Evolutionary conservation across 1,140 invertebrate genomes (phyloP), one percentile per base, ranked within the genome.

Genomic region (Pachypeltis micranthus): DNA sequence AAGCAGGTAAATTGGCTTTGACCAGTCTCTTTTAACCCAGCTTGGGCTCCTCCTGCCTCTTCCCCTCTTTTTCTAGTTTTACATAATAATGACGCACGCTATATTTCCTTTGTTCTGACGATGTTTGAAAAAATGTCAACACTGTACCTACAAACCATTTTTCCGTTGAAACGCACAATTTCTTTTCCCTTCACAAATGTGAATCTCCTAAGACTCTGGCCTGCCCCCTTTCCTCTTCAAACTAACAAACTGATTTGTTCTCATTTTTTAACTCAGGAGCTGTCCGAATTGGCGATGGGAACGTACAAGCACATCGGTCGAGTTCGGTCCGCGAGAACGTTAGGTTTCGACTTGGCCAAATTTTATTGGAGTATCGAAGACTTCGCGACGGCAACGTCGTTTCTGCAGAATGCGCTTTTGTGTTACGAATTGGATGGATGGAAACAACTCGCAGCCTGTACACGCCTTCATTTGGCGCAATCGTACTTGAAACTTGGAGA

Each of bases 261-360:
- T n/a, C n/a, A n/a, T n/a, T n/a, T n/a, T n/a, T n/a, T n/a, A 44
- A 14, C 65, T 71, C 67, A 83, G 81, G 93, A 96, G 74, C 76
- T 97, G 47, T 90, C 92, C 7, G 95, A 98, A 75, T 76, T 96
- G 63, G 92, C 93, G 0, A 95, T 96, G 83, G 91, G 93, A 47
- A 97, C 93, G 0, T 97, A 91, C 70, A 98, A 98, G 73, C 93
- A 97, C 75, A 93, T 96, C 68, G 85, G 91, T 4, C 81, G 92
- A 55, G 79, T 90, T 61, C 77, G 91, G 65, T 91, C 84, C 39
- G 93, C 94, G 0, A 81, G 91, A 57, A 79, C 89, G 19, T 88
- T 97, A 63, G 94, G 94, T 0, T 81, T 86, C 65, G 89, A 96
- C 72, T 73, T 98, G 21, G 93, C 94, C 0, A 80, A 84, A 26